Conservation (phyloP, 1,140 invertebrate genomes). For the Steinernema feltiae region DNA sequence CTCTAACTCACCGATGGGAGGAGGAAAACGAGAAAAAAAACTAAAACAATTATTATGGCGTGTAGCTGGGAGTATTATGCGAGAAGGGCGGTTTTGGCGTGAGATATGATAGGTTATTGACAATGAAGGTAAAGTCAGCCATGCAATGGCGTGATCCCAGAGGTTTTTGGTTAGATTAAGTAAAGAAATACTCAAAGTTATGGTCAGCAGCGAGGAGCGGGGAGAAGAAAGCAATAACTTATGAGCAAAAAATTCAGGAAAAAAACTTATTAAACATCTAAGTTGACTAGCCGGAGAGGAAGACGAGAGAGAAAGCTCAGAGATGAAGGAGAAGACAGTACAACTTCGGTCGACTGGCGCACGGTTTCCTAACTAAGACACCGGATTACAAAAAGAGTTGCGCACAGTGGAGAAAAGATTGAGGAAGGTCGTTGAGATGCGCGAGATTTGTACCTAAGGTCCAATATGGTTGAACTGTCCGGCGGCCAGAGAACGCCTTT, state of each 20-base stretch:
- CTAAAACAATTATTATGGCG: not conserved
- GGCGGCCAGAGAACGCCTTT: conserved; percentile 17
- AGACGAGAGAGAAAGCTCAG: conserved; percentile 17
- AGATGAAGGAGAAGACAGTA: not conserved
- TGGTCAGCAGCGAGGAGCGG: not conserved
- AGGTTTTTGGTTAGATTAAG: not conserved
- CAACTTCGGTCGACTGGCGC: not conserved
- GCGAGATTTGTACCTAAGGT: conserved; percentile 12
- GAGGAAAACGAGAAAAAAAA: not conserved
- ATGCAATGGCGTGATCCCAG: not conserved
- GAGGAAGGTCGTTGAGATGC: conserved; percentile 13
- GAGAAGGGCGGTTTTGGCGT: not conserved
- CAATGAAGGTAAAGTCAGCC: not conserved
- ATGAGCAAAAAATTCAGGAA: not conserved
- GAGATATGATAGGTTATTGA: not conserved
- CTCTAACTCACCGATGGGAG: not conserved
- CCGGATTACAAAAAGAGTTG: not conserved
- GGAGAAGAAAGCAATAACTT: not conserved
- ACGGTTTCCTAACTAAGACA: not conserved
- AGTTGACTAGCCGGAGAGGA: not conserved
- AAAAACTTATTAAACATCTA: not conserved
- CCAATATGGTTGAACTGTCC: conserved; percentile 18
- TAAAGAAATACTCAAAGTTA: not conserved
- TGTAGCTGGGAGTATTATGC: not conserved
- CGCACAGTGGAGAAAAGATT: conserved; percentile 18